phyloP scores from a whole-genome alignment of 2,113 vertebrate species.

The Haemorhous mexicanus region DNA sequence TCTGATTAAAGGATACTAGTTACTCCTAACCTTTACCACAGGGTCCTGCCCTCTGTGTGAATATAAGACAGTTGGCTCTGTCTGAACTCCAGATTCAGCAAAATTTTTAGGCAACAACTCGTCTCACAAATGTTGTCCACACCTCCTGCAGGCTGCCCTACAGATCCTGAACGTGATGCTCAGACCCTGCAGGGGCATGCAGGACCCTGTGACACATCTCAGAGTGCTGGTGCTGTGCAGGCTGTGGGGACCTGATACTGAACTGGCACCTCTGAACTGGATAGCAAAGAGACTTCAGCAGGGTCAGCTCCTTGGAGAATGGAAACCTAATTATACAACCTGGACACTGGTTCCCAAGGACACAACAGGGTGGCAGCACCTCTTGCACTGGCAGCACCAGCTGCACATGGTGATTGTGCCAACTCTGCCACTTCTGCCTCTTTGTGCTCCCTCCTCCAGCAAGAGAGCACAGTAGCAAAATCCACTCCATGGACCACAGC shows the following conservation, averaged over 20 bases:
- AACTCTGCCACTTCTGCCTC: neutral
- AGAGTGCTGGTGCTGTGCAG: neutral
- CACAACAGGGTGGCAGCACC: neutral
- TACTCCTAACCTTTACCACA: neutral
- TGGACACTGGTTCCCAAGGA: accelerated
- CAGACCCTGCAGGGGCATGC: accelerated
- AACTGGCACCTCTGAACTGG: accelerated
- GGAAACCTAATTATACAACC: neutral
- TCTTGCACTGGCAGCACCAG: neutral
- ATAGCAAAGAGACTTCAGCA: neutral
- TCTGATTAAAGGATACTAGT: neutral
- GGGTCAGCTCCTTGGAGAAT: neutral
- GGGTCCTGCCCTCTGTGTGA: neutral
- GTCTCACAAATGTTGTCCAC: neutral
- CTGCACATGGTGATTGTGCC: accelerated
- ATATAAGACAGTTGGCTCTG: neutral
- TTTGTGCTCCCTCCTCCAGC: neutral
- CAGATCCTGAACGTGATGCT: neutral
- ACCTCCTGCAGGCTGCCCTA: neutral
- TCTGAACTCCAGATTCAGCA: neutral
- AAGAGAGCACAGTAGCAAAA: neutral
- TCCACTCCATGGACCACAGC: neutral
- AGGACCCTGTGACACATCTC: accelerated
- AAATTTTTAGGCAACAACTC: neutral
- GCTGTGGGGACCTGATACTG: neutral